Conservation (phyloP, 2,888 invertebrate genomes). For the Synanthedon formicaeformis region DNA sequence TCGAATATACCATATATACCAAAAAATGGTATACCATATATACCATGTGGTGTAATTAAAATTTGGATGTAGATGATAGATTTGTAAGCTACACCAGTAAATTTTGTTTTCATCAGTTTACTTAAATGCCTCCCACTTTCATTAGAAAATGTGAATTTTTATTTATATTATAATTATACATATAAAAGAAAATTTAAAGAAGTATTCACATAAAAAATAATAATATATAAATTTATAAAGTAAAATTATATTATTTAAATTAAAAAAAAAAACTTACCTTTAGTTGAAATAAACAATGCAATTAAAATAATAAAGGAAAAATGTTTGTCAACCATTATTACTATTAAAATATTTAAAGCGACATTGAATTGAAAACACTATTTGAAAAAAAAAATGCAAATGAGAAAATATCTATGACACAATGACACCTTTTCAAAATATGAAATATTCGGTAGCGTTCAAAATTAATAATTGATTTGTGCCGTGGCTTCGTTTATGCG, state of each 20-base stretch:
- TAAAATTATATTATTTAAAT: not conserved
- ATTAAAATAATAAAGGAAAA: not conserved
- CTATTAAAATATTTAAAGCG: slow-evolving; percentile 13
- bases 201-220: too few species aligned
- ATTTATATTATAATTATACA: too few species aligned
- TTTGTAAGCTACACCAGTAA: too few species aligned
- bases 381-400: slow-evolving; percentile 16
- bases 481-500: slow-evolving; percentile 15
- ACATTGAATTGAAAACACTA: slow-evolving; percentile 18
- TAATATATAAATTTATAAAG: too few species aligned
- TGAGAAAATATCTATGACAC: slow-evolving; percentile 31
- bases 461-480: slow-evolving; percentile 19
- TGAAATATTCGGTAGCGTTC: slow-evolving; percentile 20
- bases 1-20: too few species aligned
- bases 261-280: slow-evolving; percentile 1
- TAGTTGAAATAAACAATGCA: not conserved
- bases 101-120: too few species aligned
- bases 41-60: too few species aligned
- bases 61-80: too few species aligned
- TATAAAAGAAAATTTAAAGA: too few species aligned
- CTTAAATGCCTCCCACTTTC: too few species aligned
- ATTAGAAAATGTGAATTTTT: too few species aligned
- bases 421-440: slow-evolving; percentile 26
- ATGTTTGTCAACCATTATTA: slow-evolving; percentile 1
- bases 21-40: too few species aligned